Percentiles rank a stretch among this genome's conserved stretches.
phyloP scores from a whole-genome alignment of 2,113 vertebrate genomes.

The Lipotes vexillifer region DNA sequence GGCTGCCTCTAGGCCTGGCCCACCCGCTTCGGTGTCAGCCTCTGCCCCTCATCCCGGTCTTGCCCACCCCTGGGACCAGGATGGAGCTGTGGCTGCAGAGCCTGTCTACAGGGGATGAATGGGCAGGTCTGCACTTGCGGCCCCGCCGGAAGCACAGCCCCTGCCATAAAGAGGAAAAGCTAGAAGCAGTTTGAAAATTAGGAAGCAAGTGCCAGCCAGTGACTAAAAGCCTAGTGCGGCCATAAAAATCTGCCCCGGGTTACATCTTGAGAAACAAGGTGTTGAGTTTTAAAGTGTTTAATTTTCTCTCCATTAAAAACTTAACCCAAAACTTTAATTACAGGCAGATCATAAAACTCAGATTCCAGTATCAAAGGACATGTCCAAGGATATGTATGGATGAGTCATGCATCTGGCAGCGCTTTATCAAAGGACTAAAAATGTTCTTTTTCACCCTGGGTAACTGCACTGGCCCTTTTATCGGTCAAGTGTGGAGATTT shows the following conservation, averaged over 20 bases:
- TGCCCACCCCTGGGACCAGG: not conserved
- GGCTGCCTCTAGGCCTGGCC: not conserved
- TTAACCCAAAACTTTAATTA: slow-evolving; percentile 38
- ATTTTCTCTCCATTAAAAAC: slow-evolving; percentile 43
- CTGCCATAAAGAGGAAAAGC: slow-evolving; percentile 28
- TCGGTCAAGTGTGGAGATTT: not conserved
- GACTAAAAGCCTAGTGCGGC: not conserved
- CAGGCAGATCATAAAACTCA: slow-evolving; percentile 44
- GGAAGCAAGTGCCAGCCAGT: slow-evolving; percentile 37
- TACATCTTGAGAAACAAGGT: slow-evolving; percentile 41
- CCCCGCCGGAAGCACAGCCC: not conserved
- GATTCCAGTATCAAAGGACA: slow-evolving; percentile 20
- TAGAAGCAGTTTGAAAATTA: slow-evolving; percentile 39
- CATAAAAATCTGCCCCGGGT: slow-evolving; percentile 47
- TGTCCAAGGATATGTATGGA: not conserved
- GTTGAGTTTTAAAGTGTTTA: slow-evolving; percentile 41
- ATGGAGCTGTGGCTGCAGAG: not conserved
- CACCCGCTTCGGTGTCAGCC: not conserved
- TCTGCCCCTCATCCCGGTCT: not conserved
- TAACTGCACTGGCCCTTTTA: not conserved
- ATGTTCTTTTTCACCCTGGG: not conserved
- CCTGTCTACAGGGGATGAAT: not conserved
- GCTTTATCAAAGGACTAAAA: not conserved
- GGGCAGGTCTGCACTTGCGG: not conserved
- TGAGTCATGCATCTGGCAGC: not conserved